Percentiles rank a stretch among this genome's conserved stretches.
Evolutionary conservation across 2,113 vertebrate genomes (phyloP).

Genomic region (Gallinago undulata): DNA sequence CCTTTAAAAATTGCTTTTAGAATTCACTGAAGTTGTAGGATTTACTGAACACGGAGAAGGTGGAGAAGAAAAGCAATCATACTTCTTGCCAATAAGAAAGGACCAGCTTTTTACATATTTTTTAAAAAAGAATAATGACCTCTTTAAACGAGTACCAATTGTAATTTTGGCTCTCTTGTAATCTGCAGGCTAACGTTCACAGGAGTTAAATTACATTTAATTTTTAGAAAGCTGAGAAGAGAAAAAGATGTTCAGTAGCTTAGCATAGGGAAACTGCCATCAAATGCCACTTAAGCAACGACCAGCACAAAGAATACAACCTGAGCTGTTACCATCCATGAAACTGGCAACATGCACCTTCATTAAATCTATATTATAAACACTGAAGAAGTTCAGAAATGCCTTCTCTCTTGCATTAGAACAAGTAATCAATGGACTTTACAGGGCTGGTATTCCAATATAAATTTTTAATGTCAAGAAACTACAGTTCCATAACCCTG

Average conservation of each 20-base stretch:
- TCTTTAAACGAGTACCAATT: not conserved
- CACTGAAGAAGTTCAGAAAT: not conserved
- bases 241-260: not conserved
- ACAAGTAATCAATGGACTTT: slow-evolving; percentile 18
- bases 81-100: not conserved
- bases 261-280: not conserved
- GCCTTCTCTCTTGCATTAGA: slow-evolving; percentile 7
- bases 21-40: not conserved
- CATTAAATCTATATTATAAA: slow-evolving; percentile 9
- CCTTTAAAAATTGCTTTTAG: not conserved
- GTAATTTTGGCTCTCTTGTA: not conserved
- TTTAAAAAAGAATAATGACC: not conserved
- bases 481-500: not conserved
- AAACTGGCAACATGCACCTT: not conserved
- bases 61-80: not conserved
- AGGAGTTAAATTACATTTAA: not conserved
- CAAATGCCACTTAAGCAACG: not conserved
- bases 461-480: slow-evolving; percentile 31
- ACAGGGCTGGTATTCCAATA: not conserved
- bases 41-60: not conserved
- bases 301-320: not conserved
- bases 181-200: not conserved
- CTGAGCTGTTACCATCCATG: not conserved
- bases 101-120: not conserved
- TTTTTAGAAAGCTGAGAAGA: slow-evolving; percentile 14